Conservation (phyloP, 1,140 invertebrate genomes). For the Achatina immaculata region DNA sequence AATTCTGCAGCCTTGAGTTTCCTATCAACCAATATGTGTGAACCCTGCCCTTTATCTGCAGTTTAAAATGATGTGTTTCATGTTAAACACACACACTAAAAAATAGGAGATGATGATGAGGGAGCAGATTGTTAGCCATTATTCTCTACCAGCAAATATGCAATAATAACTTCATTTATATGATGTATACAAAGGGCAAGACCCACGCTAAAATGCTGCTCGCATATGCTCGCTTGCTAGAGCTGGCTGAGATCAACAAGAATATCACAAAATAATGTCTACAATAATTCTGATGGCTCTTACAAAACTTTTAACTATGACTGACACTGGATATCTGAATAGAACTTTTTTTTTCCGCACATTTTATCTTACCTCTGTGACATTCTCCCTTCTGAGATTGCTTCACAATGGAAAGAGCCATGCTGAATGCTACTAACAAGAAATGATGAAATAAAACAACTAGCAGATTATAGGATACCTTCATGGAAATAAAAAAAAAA, state of each 20-base stretch:
- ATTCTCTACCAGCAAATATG: no score
- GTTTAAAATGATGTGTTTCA: not conserved
- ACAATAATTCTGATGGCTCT: not conserved
- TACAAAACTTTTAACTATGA: not conserved
- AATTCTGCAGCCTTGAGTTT: slow-evolving; percentile 24
- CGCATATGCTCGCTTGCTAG: not conserved
- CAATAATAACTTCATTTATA: not conserved
- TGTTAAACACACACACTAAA: not conserved
- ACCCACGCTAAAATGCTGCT: not conserved
- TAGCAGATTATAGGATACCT: slow-evolving; percentile 29
- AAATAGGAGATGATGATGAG: no score
- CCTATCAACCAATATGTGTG: not conserved
- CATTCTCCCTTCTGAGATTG: not conserved
- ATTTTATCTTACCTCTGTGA: not conserved
- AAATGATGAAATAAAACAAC: not conserved
- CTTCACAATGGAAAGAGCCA: not conserved
- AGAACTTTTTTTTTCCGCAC: not conserved
- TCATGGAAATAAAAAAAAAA: slow-evolving; percentile 37
- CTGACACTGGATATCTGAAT: not conserved
- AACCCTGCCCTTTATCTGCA: slow-evolving; percentile 22
- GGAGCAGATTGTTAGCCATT: no score
- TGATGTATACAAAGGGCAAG: not conserved
- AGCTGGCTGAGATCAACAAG: not conserved
- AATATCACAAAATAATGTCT: not conserved
- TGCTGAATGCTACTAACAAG: not conserved